Evolutionary conservation across 2,797 vertebrate species (phyloP).

Genomic region (Platalea minor): DNA sequence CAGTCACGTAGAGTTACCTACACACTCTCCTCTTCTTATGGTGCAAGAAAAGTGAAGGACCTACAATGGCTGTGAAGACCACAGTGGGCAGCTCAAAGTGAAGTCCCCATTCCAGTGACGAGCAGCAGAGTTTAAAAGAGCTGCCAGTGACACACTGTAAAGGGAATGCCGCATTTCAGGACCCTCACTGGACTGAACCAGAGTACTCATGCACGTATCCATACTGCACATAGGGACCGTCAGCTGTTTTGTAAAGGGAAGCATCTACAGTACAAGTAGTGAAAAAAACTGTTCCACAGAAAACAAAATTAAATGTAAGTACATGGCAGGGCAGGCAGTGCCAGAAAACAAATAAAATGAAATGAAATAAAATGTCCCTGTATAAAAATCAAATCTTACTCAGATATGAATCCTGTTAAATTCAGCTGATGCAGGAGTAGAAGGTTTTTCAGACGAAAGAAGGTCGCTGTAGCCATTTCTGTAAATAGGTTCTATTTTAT

Average conservation of each 20-base stretch:
- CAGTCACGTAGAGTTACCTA: background rate
- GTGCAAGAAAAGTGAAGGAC: background rate
- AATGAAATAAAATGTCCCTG: background rate
- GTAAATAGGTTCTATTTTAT: background rate
- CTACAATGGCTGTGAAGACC: background rate
- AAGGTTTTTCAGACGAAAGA: background rate
- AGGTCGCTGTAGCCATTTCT: background rate
- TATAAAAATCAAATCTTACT: slow-evolving; percentile 26
- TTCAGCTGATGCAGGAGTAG: background rate
- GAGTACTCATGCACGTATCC: background rate
- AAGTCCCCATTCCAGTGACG: background rate
- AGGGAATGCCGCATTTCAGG: background rate
- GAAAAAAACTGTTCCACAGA: background rate
- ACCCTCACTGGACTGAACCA: background rate
- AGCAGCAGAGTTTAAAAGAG: background rate
- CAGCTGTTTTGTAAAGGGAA: background rate
- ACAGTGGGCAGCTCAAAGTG: background rate
- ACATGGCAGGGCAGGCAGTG: background rate
- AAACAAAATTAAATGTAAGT: background rate
- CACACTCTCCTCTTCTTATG: background rate
- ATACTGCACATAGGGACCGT: background rate
- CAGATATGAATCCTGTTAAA: background rate
- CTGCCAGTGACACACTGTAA: background rate
- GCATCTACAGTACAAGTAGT: background rate
- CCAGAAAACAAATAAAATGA: slow-evolving; percentile 3